Evolutionary conservation across 37 sponge, comb jelly and placozoan genomes (phyloP).

Genomic region (Hexactinellida sp.): DNA sequence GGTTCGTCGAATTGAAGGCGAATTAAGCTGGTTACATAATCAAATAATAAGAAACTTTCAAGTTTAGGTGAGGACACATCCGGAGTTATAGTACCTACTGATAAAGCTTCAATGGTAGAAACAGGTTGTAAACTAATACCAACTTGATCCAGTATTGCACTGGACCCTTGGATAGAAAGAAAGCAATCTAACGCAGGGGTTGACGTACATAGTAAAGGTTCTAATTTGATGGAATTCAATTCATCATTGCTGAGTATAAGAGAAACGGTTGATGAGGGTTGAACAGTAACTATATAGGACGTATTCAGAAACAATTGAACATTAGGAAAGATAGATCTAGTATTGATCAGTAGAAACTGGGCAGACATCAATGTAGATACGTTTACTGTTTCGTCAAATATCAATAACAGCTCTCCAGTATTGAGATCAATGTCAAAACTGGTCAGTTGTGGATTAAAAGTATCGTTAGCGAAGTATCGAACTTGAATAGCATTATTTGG

Average conservation of each 20-base stretch:
- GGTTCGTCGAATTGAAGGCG: conserved; percentile 32
- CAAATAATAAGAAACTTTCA: neutral
- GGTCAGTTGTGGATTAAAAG: neutral
- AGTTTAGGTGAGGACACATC: neutral
- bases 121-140: neutral
- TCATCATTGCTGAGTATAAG: conserved; percentile 32
- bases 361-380: neutral
- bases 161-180: neutral
- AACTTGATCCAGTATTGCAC: neutral
- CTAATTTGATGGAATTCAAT: conserved; percentile 58
- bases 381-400: conserved; percentile 17
- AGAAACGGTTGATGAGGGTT: conserved; percentile 37
- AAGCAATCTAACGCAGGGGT: neutral
- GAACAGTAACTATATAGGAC: conserved; percentile 22
- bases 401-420: neutral
- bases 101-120: neutral
- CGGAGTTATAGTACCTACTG: neutral
- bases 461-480: neutral
- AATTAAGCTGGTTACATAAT: neutral
- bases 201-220: neutral
- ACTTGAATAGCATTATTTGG: neutral
- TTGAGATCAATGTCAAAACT: conserved; percentile 15
- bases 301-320: conserved; percentile 19
- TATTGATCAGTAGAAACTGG: conserved; percentile 28
- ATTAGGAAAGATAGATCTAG: neutral